Percentiles rank a stretch among this genome's conserved stretches.
These are phyloP conservation scores for Synanthedon vespiformis DNA, from an alignment of 2,888 invertebrate genomes.

Conservation along the genomic window DNA sequence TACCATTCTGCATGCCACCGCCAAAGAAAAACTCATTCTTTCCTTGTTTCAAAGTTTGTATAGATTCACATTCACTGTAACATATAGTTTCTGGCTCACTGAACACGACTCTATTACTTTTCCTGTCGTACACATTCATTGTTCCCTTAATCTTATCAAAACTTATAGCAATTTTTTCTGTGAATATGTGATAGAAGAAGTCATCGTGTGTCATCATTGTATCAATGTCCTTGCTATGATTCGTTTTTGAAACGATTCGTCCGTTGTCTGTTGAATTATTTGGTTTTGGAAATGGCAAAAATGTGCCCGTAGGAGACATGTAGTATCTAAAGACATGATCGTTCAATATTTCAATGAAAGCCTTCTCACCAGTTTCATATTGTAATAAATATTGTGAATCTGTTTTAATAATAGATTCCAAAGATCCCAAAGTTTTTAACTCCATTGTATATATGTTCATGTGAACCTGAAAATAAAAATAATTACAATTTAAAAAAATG, in stretches of 20 bases:
- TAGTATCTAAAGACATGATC: slow-evolving; percentile 51
- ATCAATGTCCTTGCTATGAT: slow-evolving; percentile 19
- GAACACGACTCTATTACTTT: slow-evolving; percentile 38
- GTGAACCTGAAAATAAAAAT: too few species aligned
- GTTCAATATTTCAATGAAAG: slow-evolving; percentile 41
- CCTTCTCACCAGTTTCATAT: slow-evolving; percentile 33
- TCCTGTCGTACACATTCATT: slow-evolving; percentile 37
- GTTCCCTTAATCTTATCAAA: slow-evolving; percentile 41
- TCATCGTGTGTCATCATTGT: slow-evolving; percentile 26
- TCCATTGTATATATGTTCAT: neutral
- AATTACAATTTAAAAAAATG: too few species aligned
- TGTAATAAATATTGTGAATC: slow-evolving; percentile 20
- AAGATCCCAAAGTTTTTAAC: slow-evolving; percentile 17
- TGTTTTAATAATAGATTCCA: slow-evolving; percentile 31
- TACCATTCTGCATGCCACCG: slow-evolving; percentile 62
- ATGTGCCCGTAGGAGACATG: slow-evolving; percentile 44
- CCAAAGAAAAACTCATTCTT: slow-evolving; percentile 50
- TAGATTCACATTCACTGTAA: slow-evolving; percentile 26
- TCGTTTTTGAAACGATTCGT: slow-evolving; percentile 27
- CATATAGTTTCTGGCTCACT: slow-evolving; percentile 32
- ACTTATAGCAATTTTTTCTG: slow-evolving; percentile 35
- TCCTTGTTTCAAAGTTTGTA: slow-evolving; percentile 33
- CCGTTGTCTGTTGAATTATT: slow-evolving; percentile 36
- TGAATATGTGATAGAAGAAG: slow-evolving; percentile 27
- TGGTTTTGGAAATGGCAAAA: slow-evolving; percentile 46